Percentiles rank a stretch among this genome's conserved stretches.
Evolutionary conservation across 2,797 vertebrate species (phyloP).

Genomic region (Tauraco hartlaubi): DNA sequence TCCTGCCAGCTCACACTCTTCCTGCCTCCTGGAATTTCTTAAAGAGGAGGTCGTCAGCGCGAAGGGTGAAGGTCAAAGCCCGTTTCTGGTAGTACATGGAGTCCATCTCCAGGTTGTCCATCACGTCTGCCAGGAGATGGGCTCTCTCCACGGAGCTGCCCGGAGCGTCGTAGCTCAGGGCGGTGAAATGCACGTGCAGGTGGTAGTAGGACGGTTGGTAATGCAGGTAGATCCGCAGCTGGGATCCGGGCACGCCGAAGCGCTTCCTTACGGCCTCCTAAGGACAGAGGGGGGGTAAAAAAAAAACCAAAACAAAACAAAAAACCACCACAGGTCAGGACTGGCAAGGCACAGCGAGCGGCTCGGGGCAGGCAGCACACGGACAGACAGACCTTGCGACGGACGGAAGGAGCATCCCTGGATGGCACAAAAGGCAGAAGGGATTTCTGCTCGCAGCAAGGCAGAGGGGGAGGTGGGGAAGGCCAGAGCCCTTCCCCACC

Average conservation of each 20-base stretch:
- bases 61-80: slow-evolving; percentile 86
- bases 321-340: not conserved
- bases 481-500: not conserved
- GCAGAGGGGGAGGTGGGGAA: not conserved
- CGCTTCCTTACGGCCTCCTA: slow-evolving; percentile 86
- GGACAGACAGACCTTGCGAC: not conserved
- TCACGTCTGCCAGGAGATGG: slow-evolving; percentile 90
- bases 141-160: slow-evolving; percentile 90
- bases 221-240: slow-evolving; percentile 90
- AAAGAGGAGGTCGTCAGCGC: slow-evolving; percentile 85
- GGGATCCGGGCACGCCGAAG: slow-evolving; percentile 78
- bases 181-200: slow-evolving; percentile 93
- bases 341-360: fast-evolving
- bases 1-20: slow-evolving; percentile 32
- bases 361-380: not conserved
- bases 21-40: slow-evolving; percentile 83
- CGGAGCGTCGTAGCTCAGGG: slow-evolving; percentile 88
- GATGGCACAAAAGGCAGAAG: not conserved
- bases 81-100: slow-evolving; percentile 83
- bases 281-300: not conserved
- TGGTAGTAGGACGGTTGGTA: slow-evolving; percentile 98
- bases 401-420: not conserved
- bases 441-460: not conserved
- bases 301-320: not conserved
- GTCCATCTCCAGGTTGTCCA: slow-evolving; percentile 88